Base-by-base conservation (phyloP, 2,797 vertebrate species). In the Sphaeramia orbicularis region DNA sequence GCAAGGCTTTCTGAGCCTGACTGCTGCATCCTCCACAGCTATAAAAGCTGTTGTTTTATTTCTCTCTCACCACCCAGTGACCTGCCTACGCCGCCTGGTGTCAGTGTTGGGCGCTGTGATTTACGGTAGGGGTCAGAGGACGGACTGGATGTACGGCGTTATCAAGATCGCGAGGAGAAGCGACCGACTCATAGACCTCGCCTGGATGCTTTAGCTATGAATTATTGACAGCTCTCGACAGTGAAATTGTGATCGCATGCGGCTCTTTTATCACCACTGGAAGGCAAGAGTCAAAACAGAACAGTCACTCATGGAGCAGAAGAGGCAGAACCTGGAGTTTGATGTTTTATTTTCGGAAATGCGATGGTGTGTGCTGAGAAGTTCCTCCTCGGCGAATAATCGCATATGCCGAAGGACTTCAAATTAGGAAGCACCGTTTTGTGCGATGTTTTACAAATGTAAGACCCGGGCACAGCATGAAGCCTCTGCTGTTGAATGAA, bases 81-180 rank as follows among this genome's bases (percentile, higher is more conserved):
- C 72, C 79, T 41, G 68, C 65, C 72, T 74, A 15, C 53, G 70
- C 89, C 89, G 68, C 87, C 85, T 83, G 87, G 90, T 90, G 92
- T 91, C 91, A 90, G 76, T 90, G 36, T 86, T 81, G 77, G 58
- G 80, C 70, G 10, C 44, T 7, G 47, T 77, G 81, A 87, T 87
- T 87, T 83, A 83, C 71, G 68, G 69, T 43, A 8, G 55, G 62
- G 81, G 80, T 88, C 74, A 82, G 73, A 69, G 71, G 60, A 71
- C 9, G n/a, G 52, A 61, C 2, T 68, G 60, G 50, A 35, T 70
- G 66, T 36, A 61, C 67, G 51, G 73, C 3, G 48, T 71, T 52
- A 59, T 41, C n/a, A 18, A 21, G 49, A 58, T 51, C 44, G 67
- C 16, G 18, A 30, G 48, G 45, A 69, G 62, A 59, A 71, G 48